These are phyloP conservation scores for Brassicogethes aeneus DNA, from an alignment of 2,888 invertebrate species.

Conservation along the genomic window DNA sequence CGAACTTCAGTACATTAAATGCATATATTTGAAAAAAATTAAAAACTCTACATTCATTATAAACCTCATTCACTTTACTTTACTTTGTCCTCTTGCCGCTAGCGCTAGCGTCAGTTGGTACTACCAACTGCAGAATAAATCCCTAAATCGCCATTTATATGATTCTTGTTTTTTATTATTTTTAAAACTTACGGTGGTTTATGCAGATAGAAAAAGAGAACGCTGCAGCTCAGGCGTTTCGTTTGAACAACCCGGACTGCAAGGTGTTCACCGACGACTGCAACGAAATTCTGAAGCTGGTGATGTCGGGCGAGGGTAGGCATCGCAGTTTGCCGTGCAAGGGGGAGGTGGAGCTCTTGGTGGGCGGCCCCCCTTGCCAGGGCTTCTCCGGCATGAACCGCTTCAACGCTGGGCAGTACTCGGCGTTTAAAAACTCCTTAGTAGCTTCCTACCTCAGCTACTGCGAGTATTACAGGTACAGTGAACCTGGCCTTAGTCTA, in stretches of 20 bases:
- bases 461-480: constrained; percentile 69
- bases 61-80: no score
- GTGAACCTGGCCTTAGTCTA: no score
- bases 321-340: constrained; percentile 51
- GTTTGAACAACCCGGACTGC: constrained; percentile 63
- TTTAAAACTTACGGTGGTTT: constrained; percentile 4
- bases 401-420: constrained; percentile 76
- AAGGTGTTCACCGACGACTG: constrained; percentile 77
- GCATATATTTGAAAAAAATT: no score
- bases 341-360: constrained; percentile 74
- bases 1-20: no score
- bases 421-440: constrained; percentile 76
- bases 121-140: no score
- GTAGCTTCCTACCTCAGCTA: constrained; percentile 74
- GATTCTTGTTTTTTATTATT: no score
- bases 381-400: constrained; percentile 87
- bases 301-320: constrained; percentile 48
- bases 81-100: no score
- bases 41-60: no score
- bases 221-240: constrained; percentile 70
- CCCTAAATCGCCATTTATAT: background rate
- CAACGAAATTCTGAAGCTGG: constrained; percentile 58
- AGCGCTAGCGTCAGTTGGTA: background rate
- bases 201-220: constrained; percentile 66
- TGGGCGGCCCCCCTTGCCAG: constrained; percentile 84